Evolutionary conservation across 1,140 invertebrate species (phyloP).

Genomic region (Homalodisca vitripennis): DNA sequence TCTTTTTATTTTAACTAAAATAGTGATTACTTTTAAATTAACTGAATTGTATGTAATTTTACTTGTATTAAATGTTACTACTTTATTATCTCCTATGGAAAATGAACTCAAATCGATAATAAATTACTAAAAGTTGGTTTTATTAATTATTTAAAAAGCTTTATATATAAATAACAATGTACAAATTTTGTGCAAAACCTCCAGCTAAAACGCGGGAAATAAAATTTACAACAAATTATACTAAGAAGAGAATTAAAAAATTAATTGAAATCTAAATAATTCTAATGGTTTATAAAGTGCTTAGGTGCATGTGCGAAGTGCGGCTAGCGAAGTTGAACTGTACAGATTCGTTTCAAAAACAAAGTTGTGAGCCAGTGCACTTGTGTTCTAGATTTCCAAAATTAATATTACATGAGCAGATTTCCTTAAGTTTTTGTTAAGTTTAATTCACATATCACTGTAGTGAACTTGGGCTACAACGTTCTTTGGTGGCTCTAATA

Average conservation of each 20-base stretch:
- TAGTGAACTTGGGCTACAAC: not conserved
- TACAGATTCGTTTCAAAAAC: not conserved
- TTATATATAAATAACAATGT: not conserved
- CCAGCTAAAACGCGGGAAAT: conserved; percentile 17
- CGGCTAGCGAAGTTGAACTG: not conserved
- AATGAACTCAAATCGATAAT: not conserved
- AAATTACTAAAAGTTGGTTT: not conserved
- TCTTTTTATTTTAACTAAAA: too few relatives aligned
- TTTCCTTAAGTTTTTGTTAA: not conserved
- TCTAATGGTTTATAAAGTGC: not conserved
- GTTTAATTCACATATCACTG: not conserved
- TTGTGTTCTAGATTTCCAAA: not conserved
- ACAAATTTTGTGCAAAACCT: not conserved
- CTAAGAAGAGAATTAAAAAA: conserved; percentile 22
- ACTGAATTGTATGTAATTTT: too few relatives aligned
- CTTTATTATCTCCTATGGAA: too few relatives aligned
- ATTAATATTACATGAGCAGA: conserved; percentile 11
- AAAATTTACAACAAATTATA: not conserved
- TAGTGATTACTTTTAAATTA: too few relatives aligned
- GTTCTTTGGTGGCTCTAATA: conserved; percentile 21
- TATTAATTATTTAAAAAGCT: not conserved
- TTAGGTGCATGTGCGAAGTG: conserved; percentile 13
- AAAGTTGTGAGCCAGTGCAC: conserved; percentile 9
- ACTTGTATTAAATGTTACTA: too few relatives aligned
- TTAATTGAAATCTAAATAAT: not conserved